These are phyloP conservation scores for Apoda limacodes DNA, from an alignment of 2,888 invertebrate species.

Conservation along the genomic window DNA sequence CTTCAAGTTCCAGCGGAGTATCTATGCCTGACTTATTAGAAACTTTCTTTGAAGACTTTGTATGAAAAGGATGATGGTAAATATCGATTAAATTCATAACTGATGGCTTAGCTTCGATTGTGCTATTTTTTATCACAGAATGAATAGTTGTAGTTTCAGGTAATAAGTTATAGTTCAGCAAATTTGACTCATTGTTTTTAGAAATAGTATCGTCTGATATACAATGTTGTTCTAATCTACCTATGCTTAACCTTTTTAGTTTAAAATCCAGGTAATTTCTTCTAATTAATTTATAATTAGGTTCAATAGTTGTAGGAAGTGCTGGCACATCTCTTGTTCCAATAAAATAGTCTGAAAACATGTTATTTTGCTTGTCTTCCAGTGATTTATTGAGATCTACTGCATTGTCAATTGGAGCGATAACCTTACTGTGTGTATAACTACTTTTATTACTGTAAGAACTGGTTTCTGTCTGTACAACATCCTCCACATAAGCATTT, in stretches of 20 bases:
- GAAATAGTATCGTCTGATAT: slow-evolving; percentile 24
- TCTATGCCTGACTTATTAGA: no score
- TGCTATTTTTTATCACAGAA: no score
- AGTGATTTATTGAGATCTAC: slow-evolving; percentile 12
- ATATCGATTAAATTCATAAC: slow-evolving; percentile 31
- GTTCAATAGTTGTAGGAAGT: slow-evolving; percentile 33
- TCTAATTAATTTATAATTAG: slow-evolving; percentile 32
- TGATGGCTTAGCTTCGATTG: slow-evolving; percentile 13
- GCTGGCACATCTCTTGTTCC: no score
- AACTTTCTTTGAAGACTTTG: slow-evolving; percentile 30
- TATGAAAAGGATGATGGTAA: slow-evolving; percentile 29
- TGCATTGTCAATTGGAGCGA: slow-evolving; percentile 11
- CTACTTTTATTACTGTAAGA: no score
- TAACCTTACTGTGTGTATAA: no score
- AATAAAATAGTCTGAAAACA: no score
- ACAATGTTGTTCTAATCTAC: slow-evolving; percentile 37
- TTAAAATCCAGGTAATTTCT: slow-evolving; percentile 40
- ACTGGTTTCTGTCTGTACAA: no score
- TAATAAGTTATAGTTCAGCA: no score
- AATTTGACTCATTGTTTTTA: no score
- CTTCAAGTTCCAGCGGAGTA: slow-evolving; percentile 4
- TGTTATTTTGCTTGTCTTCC: no score
- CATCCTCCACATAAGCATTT: no score
- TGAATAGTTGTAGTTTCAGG: no score
- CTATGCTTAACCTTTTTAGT: slow-evolving; percentile 32